Evolutionary conservation across 2,888 invertebrate species (phyloP).

Genomic region (Tetramorium bicarinatum): DNA sequence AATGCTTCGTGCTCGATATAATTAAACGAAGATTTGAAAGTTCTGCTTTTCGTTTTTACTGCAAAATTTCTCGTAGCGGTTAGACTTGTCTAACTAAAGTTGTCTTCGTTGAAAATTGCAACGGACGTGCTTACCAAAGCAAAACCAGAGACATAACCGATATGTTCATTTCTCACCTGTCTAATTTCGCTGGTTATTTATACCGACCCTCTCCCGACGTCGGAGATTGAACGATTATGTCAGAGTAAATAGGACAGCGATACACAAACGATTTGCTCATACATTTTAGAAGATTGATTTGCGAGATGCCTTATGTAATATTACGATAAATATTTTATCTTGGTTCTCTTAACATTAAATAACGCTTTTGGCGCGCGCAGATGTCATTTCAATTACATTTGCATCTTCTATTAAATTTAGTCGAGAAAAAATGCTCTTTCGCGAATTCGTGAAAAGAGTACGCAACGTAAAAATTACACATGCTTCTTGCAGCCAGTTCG

Average conservation of each 20-base stretch:
- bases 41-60: background rate
- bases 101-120: background rate
- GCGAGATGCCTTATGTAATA: background rate
- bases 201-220: background rate
- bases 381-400: constrained; percentile 3
- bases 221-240: constrained; percentile 10
- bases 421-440: background rate
- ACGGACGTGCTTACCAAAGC: background rate
- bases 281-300: background rate
- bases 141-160: constrained; percentile 12
- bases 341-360: background rate
- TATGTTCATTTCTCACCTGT: constrained; percentile 16
- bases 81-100: background rate
- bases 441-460: background rate
- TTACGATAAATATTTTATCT: background rate
- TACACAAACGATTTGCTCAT: background rate
- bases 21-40: background rate
- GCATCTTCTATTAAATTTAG: background rate
- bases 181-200: constrained; percentile 7
- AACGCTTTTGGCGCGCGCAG: background rate
- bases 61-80: background rate
- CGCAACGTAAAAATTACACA: background rate
- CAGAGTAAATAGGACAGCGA: background rate
- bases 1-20: background rate
- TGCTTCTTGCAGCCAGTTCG: background rate